Conservation (phyloP, 2,113 vertebrate species). For the Pituophis catenifer region DNA sequence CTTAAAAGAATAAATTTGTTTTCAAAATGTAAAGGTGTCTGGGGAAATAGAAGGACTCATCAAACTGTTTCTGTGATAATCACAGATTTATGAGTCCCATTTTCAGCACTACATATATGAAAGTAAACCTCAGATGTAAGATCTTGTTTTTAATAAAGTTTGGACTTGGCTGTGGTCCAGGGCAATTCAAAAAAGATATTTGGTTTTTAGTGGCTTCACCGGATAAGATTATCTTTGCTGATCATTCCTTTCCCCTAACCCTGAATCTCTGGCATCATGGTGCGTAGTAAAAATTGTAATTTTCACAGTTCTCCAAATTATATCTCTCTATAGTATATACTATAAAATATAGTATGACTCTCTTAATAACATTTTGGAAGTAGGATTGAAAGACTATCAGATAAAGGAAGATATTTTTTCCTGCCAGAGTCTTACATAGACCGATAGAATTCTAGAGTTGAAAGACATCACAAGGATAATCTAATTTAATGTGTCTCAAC, state of each 20-base stretch:
- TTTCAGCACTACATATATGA: constrained; percentile 36
- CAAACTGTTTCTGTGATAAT: neutral
- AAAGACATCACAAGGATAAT: neutral
- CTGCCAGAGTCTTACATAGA: constrained; percentile 38
- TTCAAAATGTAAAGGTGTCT: constrained; percentile 25
- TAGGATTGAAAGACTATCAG: constrained; percentile 76
- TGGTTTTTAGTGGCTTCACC: constrained; percentile 35
- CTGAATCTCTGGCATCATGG: constrained; percentile 24
- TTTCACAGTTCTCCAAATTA: constrained; percentile 17
- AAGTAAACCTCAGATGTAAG: constrained; percentile 44
- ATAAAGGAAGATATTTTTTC: constrained; percentile 70
- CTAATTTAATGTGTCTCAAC: neutral
- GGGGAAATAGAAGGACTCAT: constrained; percentile 25
- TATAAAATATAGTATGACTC: constrained; percentile 53
- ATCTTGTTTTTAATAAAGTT: constrained; percentile 49
- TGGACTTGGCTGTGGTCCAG: constrained; percentile 46
- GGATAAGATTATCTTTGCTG: constrained; percentile 39
- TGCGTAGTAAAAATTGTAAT: constrained; percentile 37
- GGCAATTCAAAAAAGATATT: constrained; percentile 54
- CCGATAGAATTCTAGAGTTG: neutral
- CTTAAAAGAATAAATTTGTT: neutral
- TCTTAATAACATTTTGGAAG: constrained; percentile 61
- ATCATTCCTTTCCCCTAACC: neutral
- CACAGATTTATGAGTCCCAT: constrained; percentile 37
- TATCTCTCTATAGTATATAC: neutral